These are phyloP conservation scores for Paragorgia papillata DNA, from an alignment of 92 coral and sea anemone species.

Conservation along the genomic window DNA sequence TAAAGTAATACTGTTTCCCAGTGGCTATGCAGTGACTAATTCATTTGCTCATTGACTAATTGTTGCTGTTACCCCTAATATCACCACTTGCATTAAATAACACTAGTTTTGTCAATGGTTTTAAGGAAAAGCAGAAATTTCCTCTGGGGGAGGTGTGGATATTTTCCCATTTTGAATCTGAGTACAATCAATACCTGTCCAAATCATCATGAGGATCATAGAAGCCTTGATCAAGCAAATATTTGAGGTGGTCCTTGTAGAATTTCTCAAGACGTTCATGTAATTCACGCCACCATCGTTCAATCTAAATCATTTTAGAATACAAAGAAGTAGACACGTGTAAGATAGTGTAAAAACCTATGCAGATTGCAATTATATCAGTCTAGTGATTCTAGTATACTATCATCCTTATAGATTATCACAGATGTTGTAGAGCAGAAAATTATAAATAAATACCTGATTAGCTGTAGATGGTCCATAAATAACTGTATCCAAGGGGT, in stretches of 20 bases:
- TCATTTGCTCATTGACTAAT: too few species aligned
- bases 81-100: too few species aligned
- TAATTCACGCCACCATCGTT: constrained; percentile 56
- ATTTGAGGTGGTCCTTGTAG: constrained; percentile 53
- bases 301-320: constrained; percentile 21
- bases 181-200: constrained; percentile 58
- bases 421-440: constrained; percentile 3
- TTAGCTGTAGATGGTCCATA: constrained; percentile 17
- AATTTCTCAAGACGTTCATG: constrained; percentile 56
- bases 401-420: neutral
- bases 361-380: neutral
- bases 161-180: too few species aligned
- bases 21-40: too few species aligned
- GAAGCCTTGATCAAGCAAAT: constrained; percentile 62
- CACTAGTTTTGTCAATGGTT: too few species aligned
- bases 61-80: too few species aligned
- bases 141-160: too few species aligned
- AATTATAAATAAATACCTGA: neutral
- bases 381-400: neutral
- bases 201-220: constrained; percentile 55
- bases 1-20: too few species aligned
- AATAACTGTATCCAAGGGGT: constrained; percentile 15
- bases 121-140: too few species aligned
- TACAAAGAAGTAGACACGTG: neutral
- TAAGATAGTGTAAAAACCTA: neutral